Percentiles rank a stretch among this genome's conserved stretches.
These are phyloP conservation scores for Nannobrachium achirus DNA, from an alignment of 2,113 vertebrate genomes.

Conservation along the genomic window DNA sequence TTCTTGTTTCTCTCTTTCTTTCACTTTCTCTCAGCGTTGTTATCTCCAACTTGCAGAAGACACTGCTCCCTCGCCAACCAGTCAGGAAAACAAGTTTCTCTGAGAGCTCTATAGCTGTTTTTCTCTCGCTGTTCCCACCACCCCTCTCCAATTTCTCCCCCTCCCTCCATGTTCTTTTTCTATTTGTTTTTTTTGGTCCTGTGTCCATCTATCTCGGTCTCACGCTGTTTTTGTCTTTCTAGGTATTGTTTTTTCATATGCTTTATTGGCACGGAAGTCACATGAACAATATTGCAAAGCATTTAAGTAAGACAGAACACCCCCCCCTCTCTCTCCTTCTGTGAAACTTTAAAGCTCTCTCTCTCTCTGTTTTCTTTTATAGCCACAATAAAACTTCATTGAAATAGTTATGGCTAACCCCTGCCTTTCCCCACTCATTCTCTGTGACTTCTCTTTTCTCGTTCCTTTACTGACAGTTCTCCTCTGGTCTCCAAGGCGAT, in stretches of 20 bases:
- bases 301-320: no score
- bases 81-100: slow-evolving; percentile 33
- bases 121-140: background rate
- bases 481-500: slow-evolving; percentile 35
- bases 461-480: no score
- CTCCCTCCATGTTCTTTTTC: background rate
- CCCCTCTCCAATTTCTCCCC: background rate
- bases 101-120: slow-evolving; percentile 32
- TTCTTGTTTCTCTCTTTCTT: background rate
- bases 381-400: slow-evolving; percentile 28
- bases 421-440: slow-evolving; percentile 38
- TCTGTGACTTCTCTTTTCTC: slow-evolving; percentile 15
- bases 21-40: slow-evolving; percentile 25
- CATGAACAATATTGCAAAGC: no score
- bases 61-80: slow-evolving; percentile 8
- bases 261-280: no score
- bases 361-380: slow-evolving; percentile 6
- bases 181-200: background rate
- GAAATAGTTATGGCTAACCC: slow-evolving; percentile 39
- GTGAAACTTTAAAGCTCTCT: background rate
- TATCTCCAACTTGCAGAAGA: slow-evolving; percentile 65
- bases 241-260: no score
- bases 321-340: no score
- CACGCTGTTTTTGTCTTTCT: background rate
- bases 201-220: slow-evolving; percentile 1